Conservation (phyloP, 2,888 invertebrate species). For the Rhagonycha lutea region DNA sequence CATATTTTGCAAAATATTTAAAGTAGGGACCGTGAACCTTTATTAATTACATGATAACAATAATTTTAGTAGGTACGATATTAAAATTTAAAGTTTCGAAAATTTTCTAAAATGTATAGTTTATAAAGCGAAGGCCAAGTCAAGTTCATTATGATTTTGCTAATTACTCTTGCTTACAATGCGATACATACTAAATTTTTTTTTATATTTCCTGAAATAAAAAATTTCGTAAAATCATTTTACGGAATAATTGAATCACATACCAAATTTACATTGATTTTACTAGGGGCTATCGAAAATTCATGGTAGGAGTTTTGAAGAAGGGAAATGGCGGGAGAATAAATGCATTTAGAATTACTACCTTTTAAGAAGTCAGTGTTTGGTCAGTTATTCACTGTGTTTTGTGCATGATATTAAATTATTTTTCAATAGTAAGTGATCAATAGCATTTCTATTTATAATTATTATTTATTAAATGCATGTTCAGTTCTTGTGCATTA, state of each 20-base stretch:
- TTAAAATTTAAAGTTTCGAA: neutral
- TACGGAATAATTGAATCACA: neutral
- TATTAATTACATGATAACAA: neutral
- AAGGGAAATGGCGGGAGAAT: slow-evolving; percentile 49
- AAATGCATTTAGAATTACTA: slow-evolving; percentile 51
- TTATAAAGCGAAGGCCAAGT: neutral
- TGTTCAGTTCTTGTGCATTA: neutral
- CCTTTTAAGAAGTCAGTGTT: slow-evolving; percentile 51
- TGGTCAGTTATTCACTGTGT: slow-evolving; percentile 48
- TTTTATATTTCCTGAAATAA: neutral
- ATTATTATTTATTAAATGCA: neutral
- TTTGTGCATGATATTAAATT: slow-evolving; percentile 48
- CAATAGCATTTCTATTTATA: slow-evolving; percentile 22
- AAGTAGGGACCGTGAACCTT: neutral
- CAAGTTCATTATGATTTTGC: neutral
- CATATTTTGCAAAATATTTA: neutral
- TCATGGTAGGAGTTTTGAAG: slow-evolving; percentile 29
- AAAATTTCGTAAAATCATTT: neutral
- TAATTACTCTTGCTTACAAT: neutral
- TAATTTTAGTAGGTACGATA: neutral
- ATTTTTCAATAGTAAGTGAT: slow-evolving; percentile 45
- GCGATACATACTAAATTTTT: neutral
- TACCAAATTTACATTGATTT: neutral
- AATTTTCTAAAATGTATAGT: neutral
- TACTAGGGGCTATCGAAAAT: neutral